Evolutionary conservation across 2,888 invertebrate species (phyloP), one percentile per base, ranked within the genome.

Genomic region (Pheosia gnoma): DNA sequence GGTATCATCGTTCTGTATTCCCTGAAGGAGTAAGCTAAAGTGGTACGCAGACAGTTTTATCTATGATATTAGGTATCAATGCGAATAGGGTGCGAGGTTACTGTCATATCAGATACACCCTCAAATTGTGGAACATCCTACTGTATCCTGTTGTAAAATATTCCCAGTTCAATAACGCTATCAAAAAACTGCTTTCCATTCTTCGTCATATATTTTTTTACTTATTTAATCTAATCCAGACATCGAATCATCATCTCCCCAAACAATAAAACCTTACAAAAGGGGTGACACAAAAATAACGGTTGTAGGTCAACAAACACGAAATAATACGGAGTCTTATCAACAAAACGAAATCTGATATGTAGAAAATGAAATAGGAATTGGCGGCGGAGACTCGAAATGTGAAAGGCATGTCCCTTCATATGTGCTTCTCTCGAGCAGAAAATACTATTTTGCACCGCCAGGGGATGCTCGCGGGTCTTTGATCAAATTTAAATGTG

Each of bases 401-500:
- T 68, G 58, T 67, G 68, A 61, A 65, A 75, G 74, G 77, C 75
- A 74, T 72, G 73, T 78, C 72, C 75, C 73, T 78, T 80, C 79
- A 75, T 77, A 78, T 75, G 74, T 70, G 75, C 75, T 78, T 68
- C 76, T 78, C 72, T 81, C 80, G 75, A 71, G 80, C 78, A 76
- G 81, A 84, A 86, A 86, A 87, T 82, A 83, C 80, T 82, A 86
- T 87, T 85, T 82, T 71, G 72, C 75, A 75, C 72, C 71, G 70
- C 74, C 67, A 79, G 80, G 57, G 75, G 77, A 77, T 67, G 78
- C 76, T 75, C 72, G 70, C 63, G 74, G 77, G 70, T 78, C 72
- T 79, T 75, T 84, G 84, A 86, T 87, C 84, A 85, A 87, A 86
- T 87, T 85, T 84, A 82, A 85, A 85, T 83, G 81, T 75, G 79